Evolutionary conservation across 2,888 invertebrate genomes (phyloP), one percentile per base, ranked within the genome.

Genomic region (Congeria kusceri): DNA sequence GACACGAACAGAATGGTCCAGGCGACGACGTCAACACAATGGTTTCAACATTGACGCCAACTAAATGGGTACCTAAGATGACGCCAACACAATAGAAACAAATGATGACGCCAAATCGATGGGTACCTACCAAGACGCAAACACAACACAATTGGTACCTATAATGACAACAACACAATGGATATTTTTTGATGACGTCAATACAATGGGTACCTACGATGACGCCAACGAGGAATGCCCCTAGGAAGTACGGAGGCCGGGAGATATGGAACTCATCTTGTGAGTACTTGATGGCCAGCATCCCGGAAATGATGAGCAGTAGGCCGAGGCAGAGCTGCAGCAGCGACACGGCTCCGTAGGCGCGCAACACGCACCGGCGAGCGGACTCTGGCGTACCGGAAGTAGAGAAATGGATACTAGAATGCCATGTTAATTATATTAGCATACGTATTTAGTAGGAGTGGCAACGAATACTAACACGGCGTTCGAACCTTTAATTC

Each of bases 221-320:
- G 27, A 70, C 46, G 15, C 74, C 81, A 11, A 74, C 73, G 7
- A 77, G 15, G 39, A 81, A 81, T 56, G 74, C 77, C 63, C 77
- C 73, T 18, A 77, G 53, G 32, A 70, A 81, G 56, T 81, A 81
- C 13, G 81, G 81, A 5, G 81, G 77, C 56, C 73, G 53, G 25
- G 65, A 57, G 23, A 79, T 74, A 46, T 79, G 62, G 62, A 79
- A 74, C 27, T 64, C 61, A 15, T 77, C 73, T 29, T 74, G 67
- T 15, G 70, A 61, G 58, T 56, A 64, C 29, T 49, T 44, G 18
- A 81, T 28, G 1, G 81, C 73, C 11, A 81, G 44, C 18, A 81
- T n/a, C 4, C 81, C 81, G 7, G 71, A 57, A 7, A 71, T 53
- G 28, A 81, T 70, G 39, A 81, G 74, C 53, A 77, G 44, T 3